These are phyloP conservation scores for Thera britannica DNA, from an alignment of 2,888 invertebrate species.

Conservation along the genomic window DNA sequence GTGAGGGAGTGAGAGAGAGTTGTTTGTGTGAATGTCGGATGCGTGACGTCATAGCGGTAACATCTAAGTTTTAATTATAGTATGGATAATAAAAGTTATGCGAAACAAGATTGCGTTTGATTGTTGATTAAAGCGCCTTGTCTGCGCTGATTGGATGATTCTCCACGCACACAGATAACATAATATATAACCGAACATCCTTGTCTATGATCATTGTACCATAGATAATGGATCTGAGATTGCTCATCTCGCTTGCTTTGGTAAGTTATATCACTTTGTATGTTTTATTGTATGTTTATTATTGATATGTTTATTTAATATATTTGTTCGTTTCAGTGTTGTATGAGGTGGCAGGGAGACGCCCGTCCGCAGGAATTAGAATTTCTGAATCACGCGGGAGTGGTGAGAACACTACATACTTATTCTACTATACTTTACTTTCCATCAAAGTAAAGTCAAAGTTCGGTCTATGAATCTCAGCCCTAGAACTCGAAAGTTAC, in stretches of 20 bases:
- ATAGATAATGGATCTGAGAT: slow-evolving; percentile 9
- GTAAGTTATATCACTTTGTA: background rate
- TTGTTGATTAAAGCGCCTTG: slow-evolving; percentile 18
- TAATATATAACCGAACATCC: slow-evolving; percentile 12
- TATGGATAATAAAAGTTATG: slow-evolving; percentile 46
- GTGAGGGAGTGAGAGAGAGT: background rate
- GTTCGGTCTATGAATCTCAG: no score
- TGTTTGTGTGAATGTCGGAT: slow-evolving; percentile 9
- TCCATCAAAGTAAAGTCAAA: no score
- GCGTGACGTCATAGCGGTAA: slow-evolving; percentile 16
- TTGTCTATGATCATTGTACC: background rate
- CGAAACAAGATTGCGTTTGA: slow-evolving; percentile 31
- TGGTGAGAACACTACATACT: no score
- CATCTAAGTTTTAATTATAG: slow-evolving; percentile 47
- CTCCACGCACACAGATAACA: background rate
- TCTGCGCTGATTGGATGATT: slow-evolving; percentile 22
- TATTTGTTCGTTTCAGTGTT: no score
- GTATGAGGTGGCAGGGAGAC: no score
- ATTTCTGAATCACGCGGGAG: no score
- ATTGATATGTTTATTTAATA: no score
- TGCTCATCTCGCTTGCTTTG: slow-evolving; percentile 21
- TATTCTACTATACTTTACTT: no score
- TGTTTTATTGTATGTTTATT: background rate
- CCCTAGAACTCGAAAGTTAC: no score
- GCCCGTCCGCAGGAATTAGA: no score